A percentile compares a stretch with the other conserved stretches of the same genome.
These are phyloP conservation scores for Oxygymnocypris stewartii DNA, from an alignment of 2,113 vertebrate genomes.

Conservation along the genomic window DNA sequence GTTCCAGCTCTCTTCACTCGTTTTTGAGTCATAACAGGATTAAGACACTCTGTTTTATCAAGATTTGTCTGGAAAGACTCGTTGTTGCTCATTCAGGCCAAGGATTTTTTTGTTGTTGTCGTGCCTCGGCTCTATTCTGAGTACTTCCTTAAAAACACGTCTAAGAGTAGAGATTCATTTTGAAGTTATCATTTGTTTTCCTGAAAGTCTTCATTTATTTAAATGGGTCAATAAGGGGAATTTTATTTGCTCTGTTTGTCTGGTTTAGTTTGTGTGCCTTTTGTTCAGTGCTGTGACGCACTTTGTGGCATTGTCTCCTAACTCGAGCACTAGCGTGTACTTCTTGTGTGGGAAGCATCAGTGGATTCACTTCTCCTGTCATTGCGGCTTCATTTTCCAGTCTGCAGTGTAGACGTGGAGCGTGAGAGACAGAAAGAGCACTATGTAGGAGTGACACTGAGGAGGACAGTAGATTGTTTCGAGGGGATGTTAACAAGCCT, in stretches of 20 bases:
- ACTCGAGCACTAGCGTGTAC: not conserved
- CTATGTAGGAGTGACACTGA: not conserved
- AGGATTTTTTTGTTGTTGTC: not conserved
- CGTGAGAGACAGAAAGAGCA: not conserved
- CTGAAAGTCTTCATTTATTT: not conserved
- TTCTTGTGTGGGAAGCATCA: constrained; percentile 42
- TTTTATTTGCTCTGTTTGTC: constrained; percentile 9
- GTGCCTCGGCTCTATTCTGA: constrained; percentile 14
- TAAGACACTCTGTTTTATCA: constrained; percentile 7
- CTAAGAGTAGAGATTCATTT: not conserved
- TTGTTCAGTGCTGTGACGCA: constrained; percentile 41
- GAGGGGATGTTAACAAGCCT: constrained; percentile 15
- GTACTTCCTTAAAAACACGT: constrained; percentile 26
- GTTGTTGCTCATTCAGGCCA: constrained; percentile 19
- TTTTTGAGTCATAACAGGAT: constrained; percentile 33
- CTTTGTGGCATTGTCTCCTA: constrained; percentile 36
- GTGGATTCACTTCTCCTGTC: constrained; percentile 53
- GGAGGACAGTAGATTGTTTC: not conserved
- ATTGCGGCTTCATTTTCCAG: constrained; percentile 15
- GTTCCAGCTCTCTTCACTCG: not conserved
- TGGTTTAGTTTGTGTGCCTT: constrained; percentile 7
- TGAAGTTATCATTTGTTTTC: not conserved
- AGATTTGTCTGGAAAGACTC: constrained; percentile 26
- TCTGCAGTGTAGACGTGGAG: not conserved
- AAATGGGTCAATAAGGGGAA: not conserved